These are phyloP conservation scores for Coelopa pilipes DNA, from an alignment of 2,888 invertebrate species.

Conservation along the genomic window DNA sequence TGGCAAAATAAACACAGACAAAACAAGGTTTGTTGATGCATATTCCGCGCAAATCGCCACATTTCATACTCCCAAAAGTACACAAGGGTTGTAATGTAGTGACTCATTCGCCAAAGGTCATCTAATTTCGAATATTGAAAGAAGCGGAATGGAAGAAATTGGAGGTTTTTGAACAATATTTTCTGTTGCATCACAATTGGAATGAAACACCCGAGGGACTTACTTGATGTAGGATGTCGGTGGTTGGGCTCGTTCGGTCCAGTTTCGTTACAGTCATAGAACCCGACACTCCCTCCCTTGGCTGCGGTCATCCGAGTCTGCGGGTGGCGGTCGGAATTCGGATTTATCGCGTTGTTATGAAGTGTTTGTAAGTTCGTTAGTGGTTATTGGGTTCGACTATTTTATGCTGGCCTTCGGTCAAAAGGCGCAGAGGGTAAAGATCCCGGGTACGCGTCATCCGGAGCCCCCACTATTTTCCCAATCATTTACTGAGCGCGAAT, in stretches of 20 bases:
- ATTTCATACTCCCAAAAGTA: no score
- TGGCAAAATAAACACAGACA: constrained; percentile 32
- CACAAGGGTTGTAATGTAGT: no score
- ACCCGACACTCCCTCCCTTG: no score
- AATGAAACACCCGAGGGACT: no score
- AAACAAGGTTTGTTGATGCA: constrained; percentile 25
- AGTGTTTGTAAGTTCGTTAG: constrained; percentile 29
- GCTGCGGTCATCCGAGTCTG: constrained; percentile 22
- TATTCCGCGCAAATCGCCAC: constrained; percentile 14
- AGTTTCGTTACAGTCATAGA: no score
- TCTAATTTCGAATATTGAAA: no score
- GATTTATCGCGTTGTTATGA: constrained; percentile 42
- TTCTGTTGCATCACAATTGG: no score
- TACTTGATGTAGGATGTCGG: background rate
- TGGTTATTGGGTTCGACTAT: constrained; percentile 2
- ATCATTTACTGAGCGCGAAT: constrained; percentile 54
- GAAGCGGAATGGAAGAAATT: no score
- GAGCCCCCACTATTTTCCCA: constrained; percentile 43
- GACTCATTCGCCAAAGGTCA: no score
- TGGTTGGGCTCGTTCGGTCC: background rate
- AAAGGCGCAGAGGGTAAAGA: constrained; percentile 8
- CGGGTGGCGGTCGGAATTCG: constrained; percentile 32
- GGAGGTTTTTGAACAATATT: no score
- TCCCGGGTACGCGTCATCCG: background rate
- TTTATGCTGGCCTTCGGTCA: constrained; percentile 47